Evolutionary conservation across 2,888 invertebrate genomes (phyloP), one percentile per base, ranked within the genome.

Genomic region (Micoletzkya japonica): DNA sequence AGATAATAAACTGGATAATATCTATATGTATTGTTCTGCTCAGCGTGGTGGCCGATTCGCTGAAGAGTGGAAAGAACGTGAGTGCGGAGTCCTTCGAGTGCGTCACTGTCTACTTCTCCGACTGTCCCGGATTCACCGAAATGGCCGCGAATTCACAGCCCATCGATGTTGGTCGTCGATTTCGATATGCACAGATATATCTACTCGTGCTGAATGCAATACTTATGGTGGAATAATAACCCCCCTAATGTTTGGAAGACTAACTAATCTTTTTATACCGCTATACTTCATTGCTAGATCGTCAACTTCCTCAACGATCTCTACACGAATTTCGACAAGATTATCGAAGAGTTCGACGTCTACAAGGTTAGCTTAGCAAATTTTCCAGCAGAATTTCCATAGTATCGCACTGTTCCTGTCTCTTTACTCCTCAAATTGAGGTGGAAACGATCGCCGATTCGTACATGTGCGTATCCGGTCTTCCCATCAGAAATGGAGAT

Each of bases 211-310:
- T n/a, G n/a, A n/a, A n/a, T n/a, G n/a, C n/a, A n/a, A n/a, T n/a
- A n/a, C n/a, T n/a, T n/a, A n/a, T n/a, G n/a, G n/a, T n/a, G n/a
- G n/a, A n/a, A n/a, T n/a, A n/a, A n/a, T n/a, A n/a, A n/a, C n/a
- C n/a, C n/a, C n/a, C n/a, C n/a, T n/a, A n/a, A n/a, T n/a, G n/a
- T n/a, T n/a, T n/a, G n/a, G n/a, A n/a, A n/a, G n/a, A n/a, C n/a
- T n/a, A n/a, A n/a, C n/a, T n/a, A n/a, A n/a, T n/a, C n/a, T n/a
- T n/a, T n/a, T n/a, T n/a, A n/a, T n/a, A n/a, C n/a, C n/a, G n/a
- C n/a, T n/a, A n/a, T n/a, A n/a, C n/a, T n/a, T n/a, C 20, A 39
- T 59, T 92, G 93, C 82, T 92, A 95, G 91, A 78, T 80, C 28
- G 76, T 80, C 54, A 70, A 72, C 49, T 76, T 80, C 60, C 72